Evolutionary conservation across 2,113 vertebrate genomes (phyloP).

Genomic region (Taurulus bubalis): DNA sequence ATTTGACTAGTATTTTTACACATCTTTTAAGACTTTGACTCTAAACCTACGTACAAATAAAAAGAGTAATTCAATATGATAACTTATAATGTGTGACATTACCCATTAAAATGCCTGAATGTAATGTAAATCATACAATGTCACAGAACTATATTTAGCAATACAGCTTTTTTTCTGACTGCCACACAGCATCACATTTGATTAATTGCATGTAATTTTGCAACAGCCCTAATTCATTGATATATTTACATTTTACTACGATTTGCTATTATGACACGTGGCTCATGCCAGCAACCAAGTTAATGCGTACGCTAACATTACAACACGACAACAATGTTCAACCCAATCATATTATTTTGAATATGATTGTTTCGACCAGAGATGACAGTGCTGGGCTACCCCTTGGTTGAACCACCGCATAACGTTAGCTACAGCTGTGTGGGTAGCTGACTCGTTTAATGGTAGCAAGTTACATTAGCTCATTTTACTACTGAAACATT

Average conservation of each 20-base stretch:
- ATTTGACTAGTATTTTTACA: constrained; percentile 11
- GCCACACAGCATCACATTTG: neutral
- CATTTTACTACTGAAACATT: neutral
- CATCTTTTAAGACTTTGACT: constrained; percentile 7
- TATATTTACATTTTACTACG: neutral
- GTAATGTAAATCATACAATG: neutral
- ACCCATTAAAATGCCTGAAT: neutral
- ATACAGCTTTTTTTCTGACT: neutral
- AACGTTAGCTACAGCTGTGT: neutral
- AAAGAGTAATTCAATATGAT: neutral
- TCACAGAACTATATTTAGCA: neutral
- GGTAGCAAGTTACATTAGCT: neutral
- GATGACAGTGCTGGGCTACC: neutral
- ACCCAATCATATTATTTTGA: neutral
- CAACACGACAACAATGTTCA: neutral
- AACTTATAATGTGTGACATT: neutral
- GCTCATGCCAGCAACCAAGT: neutral
- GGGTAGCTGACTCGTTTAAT: neutral
- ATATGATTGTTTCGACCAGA: neutral
- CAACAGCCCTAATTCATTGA: neutral
- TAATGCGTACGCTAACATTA: neutral
- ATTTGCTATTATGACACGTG: neutral
- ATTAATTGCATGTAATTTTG: neutral
- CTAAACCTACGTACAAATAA: neutral
- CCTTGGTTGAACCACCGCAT: neutral